These are phyloP conservation scores for Anarhynchus alexandrinus DNA, from an alignment of 2,113 vertebrate species.

Conservation along the genomic window DNA sequence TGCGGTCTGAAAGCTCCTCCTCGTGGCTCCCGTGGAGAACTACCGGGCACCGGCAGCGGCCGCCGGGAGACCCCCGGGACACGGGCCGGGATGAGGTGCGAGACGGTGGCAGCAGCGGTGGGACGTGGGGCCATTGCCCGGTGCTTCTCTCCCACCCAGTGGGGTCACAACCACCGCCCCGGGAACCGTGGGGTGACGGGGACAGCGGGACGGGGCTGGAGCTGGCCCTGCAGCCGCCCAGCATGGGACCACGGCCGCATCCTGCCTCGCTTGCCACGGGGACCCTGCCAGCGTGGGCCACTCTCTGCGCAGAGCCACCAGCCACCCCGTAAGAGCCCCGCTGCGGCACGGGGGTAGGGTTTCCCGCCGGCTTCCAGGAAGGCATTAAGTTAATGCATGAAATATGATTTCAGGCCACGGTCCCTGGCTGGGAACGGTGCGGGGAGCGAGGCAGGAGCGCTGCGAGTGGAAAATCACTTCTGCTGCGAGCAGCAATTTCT, in stretches of 20 bases:
- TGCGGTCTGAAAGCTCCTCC: constrained; percentile 58
- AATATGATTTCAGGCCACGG: not conserved
- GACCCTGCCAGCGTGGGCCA: not conserved
- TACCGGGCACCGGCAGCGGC: not conserved
- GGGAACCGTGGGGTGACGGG: fast-evolving
- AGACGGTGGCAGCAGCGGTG: no score
- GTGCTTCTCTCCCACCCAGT: not conserved
- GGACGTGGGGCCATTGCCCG: not conserved
- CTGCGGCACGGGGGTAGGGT: not conserved
- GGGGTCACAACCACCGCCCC: not conserved
- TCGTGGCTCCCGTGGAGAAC: constrained; percentile 36
- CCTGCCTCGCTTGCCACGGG: fast-evolving
- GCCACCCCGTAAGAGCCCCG: not conserved
- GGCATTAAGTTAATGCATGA: not conserved
- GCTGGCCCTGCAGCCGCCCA: fast-evolving
- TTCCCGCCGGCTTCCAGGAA: not conserved
- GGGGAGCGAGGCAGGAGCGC: not conserved
- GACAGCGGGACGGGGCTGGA: not conserved
- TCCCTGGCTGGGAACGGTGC: not conserved
- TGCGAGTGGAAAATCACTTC: constrained; percentile 37
- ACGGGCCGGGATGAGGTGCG: not conserved
- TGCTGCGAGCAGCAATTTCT: constrained; percentile 26
- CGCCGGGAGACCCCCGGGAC: not conserved
- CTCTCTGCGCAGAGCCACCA: not conserved
- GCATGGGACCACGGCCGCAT: not conserved